phyloP scores from a whole-genome alignment of 2,888 invertebrate genomes.

The Noctua fimbriata region DNA sequence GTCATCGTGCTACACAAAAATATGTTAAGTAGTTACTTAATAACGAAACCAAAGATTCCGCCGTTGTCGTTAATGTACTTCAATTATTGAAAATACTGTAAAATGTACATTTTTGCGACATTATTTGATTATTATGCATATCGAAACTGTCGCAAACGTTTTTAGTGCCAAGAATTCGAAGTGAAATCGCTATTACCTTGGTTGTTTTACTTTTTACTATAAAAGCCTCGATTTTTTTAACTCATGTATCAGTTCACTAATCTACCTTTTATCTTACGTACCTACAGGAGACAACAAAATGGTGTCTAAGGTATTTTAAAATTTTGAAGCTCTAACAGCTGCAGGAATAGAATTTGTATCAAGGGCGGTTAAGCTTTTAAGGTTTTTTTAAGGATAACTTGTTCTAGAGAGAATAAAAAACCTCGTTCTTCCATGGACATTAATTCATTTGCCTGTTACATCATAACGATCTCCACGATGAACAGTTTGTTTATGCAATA shows the following conservation, averaged over 20 bases:
- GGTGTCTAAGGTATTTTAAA: slow-evolving; percentile 39
- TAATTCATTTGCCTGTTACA: not conserved
- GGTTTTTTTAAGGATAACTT: not conserved
- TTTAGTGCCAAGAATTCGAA: slow-evolving; percentile 47
- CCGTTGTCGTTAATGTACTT: not conserved
- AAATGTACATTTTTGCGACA: slow-evolving; percentile 37
- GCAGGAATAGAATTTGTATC: not conserved
- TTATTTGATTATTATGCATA: slow-evolving; percentile 37
- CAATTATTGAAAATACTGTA: slow-evolving; percentile 4
- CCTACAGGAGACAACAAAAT: slow-evolving; percentile 23
- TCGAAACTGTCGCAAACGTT: slow-evolving; percentile 56
- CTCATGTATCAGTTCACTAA: slow-evolving; percentile 57
- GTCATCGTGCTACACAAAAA: not conserved
- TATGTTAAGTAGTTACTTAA: not conserved
- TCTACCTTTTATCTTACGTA: slow-evolving; percentile 28
- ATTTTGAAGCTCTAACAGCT: not conserved
- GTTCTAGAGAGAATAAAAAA: not conserved
- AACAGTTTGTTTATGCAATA: not conserved
- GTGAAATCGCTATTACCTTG: slow-evolving; percentile 60
- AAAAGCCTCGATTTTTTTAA: slow-evolving; percentile 49
- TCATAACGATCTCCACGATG: not conserved
- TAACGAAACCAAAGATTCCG: slow-evolving; percentile 3
- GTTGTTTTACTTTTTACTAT: slow-evolving; percentile 52
- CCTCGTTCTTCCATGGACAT: not conserved
- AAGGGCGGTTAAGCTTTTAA: not conserved